A percentile compares a stretch with the other conserved stretches of the same genome.
Evolutionary conservation across 2,888 invertebrate genomes (phyloP).

Genomic region (Drosophila prolongata): DNA sequence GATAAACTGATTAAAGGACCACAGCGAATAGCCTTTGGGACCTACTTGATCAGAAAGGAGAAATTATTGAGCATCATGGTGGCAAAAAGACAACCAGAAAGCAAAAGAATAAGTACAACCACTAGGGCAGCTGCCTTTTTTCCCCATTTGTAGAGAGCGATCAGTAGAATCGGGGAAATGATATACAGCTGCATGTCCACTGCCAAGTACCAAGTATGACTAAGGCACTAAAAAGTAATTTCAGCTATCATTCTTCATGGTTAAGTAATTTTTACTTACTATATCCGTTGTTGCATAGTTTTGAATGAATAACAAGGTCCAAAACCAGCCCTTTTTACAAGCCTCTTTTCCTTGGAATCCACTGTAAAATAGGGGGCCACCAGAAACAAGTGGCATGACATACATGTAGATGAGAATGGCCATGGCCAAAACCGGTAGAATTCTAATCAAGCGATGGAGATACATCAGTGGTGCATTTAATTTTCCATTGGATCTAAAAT

Average conservation of each 20-base stretch:
- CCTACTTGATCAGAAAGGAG: slow-evolving; percentile 52
- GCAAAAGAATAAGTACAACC: slow-evolving; percentile 59
- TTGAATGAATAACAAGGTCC: slow-evolving; percentile 85
- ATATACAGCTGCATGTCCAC: slow-evolving; percentile 86
- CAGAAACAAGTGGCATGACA: slow-evolving; percentile 78
- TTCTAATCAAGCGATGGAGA: slow-evolving; percentile 80
- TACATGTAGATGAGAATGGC: slow-evolving; percentile 84
- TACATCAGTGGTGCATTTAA: slow-evolving; percentile 74
- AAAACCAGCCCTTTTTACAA: slow-evolving; percentile 85
- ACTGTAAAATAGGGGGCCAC: slow-evolving; percentile 85
- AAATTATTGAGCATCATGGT: slow-evolving; percentile 68
- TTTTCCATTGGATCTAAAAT: slow-evolving; percentile 34
- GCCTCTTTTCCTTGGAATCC: slow-evolving; percentile 62
- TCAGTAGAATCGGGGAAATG: slow-evolving; percentile 85
- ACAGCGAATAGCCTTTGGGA: too few species aligned
- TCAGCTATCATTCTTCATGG: too few species aligned
- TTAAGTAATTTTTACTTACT: slow-evolving; percentile 52
- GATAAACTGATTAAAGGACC: background rate
- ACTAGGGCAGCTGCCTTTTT: slow-evolving; percentile 61
- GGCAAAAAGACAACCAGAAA: slow-evolving; percentile 72
- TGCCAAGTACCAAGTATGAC: slow-evolving; percentile 86
- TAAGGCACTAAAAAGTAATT: slow-evolving; percentile 83
- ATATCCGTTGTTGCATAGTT: slow-evolving; percentile 82
- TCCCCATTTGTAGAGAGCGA: slow-evolving; percentile 83
- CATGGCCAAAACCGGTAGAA: slow-evolving; percentile 85